These are phyloP conservation scores for Drosophila pallidifrons DNA, from an alignment of 1,140 invertebrate genomes.

Conservation along the genomic window DNA sequence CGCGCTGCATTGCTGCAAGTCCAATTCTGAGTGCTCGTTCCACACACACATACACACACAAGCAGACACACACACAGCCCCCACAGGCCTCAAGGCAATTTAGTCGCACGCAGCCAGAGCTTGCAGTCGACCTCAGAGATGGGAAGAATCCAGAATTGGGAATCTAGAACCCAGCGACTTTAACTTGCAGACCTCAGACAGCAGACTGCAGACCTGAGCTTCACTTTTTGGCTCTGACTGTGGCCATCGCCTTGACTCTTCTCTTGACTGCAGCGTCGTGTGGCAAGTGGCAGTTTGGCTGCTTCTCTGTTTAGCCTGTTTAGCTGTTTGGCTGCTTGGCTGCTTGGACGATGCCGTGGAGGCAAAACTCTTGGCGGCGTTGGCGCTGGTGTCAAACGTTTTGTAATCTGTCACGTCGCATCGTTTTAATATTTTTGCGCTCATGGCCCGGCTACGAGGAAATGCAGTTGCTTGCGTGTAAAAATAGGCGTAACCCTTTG, in stretches of 20 bases:
- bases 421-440: conserved; percentile 82
- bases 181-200: background rate
- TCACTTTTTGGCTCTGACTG: background rate
- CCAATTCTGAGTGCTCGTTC: conserved; percentile 46
- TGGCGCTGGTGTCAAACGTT: conserved; percentile 84
- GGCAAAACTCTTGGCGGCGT: conserved; percentile 71
- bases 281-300: conserved; percentile 67
- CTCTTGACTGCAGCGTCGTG: conserved; percentile 67
- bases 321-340: conserved; percentile 1
- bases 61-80: conserved; percentile 6
- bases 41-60: conserved; percentile 16
- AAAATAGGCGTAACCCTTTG: conserved; percentile 81
- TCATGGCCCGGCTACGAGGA: conserved; percentile 65
- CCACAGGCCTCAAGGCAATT: conserved; percentile 70
- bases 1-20: conserved; percentile 58
- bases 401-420: conserved; percentile 84
- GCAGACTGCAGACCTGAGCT: conserved; percentile 2
- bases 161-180: background rate
- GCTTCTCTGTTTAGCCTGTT: conserved; percentile 31
- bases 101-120: conserved; percentile 51
- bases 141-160: conserved; percentile 14
- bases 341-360: conserved; percentile 16
- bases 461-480: conserved; percentile 77
- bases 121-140: conserved; percentile 5
- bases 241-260: conserved; percentile 2